Percentiles rank a stretch among this genome's conserved stretches.
phyloP scores from a whole-genome alignment of 2,888 invertebrate genomes.

The Dicyrtomina minuta region DNA sequence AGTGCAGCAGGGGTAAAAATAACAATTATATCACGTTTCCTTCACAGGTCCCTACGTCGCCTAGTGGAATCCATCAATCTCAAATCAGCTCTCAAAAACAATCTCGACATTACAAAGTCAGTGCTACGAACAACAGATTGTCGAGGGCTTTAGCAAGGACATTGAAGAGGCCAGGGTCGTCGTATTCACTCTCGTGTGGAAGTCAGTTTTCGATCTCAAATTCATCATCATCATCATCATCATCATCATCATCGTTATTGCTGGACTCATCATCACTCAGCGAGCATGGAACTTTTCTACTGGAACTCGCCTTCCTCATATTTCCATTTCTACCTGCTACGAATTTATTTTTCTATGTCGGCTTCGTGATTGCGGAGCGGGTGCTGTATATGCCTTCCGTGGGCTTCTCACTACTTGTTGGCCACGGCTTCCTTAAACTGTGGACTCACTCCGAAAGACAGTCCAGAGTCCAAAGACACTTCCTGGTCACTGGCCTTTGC shows the following conservation, averaged over 20 bases:
- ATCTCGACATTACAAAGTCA: conserved; percentile 13
- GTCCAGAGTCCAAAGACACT: conserved; percentile 48
- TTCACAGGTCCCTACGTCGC: conserved; percentile 1
- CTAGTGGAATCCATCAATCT: conserved; percentile 15
- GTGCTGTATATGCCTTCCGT: no score
- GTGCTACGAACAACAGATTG: conserved; percentile 9
- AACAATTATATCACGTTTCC: conserved; percentile 40
- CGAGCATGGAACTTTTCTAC: conserved; percentile 62
- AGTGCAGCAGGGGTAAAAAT: conserved; percentile 32
- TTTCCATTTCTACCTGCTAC: no score
- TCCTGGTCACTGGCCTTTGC: conserved; percentile 53
- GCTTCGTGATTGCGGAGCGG: no score
- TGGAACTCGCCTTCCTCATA: conserved; percentile 63
- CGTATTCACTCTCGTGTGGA: no score
- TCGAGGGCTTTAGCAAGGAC: conserved; percentile 3
- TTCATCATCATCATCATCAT: no score
- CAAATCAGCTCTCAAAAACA: conserved; percentile 9
- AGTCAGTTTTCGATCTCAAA: no score
- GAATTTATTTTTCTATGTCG: no score
- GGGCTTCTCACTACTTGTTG: conserved; percentile 87
- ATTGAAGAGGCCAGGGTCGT: background rate
- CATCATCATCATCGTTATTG: background rate
- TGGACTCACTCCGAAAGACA: conserved; percentile 57
- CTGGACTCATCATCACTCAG: conserved; percentile 14
- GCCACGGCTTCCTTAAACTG: conserved; percentile 67